Evolutionary conservation across 2,888 invertebrate species (phyloP), one percentile per base, ranked within the genome.

Genomic region (Cremastobaeus sp.): DNA sequence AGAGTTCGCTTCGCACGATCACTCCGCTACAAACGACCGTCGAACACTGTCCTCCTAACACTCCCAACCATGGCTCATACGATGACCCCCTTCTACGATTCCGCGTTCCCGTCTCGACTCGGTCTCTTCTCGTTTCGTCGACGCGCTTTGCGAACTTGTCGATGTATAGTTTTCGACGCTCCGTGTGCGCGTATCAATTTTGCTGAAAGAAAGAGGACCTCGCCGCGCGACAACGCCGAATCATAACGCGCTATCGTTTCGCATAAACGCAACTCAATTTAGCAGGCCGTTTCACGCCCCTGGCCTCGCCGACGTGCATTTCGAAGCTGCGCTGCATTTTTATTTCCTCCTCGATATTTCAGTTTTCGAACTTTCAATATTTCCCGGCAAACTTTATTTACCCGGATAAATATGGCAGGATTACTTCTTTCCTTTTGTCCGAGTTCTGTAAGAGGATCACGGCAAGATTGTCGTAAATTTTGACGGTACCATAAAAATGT

Each of bases 51-150:
- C 74, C 74, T 75, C 74, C 71, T 71, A 74, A 74, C 74, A 74
- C 74, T 71, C 74, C 64, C 66, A 62, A 62, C 70, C 70, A 59
- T 66, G 70, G 71, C 57, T 70, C 66, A 75, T 62, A 71, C 74
- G 74, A 71, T 75, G 71, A 75, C 74, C 74, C 74, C 74, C 74
- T 74, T 74, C 74, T 74, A 74, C 74, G 28, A 74, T 74, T 74
- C 74, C 70, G 66, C 70, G 70, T 71, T 75, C 74, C 57, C 71
- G 70, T 55, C 74, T 59, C 70, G 62, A 57, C 74, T 70, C 70
- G 52, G 70, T 54, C 74, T 74, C 74, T 75, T 66, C 74, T 75
- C 66, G 75, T 71, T 75, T 71, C 75, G 28, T 37, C 71, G 66
- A 64, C 71, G 62, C 66, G 71, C 68, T 71, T 71, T 68, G 68